Percentiles rank a stretch among this genome's conserved stretches.
These are phyloP conservation scores for Euleptes europaea DNA, from an alignment of 2,113 vertebrate species.

Conservation along the genomic window DNA sequence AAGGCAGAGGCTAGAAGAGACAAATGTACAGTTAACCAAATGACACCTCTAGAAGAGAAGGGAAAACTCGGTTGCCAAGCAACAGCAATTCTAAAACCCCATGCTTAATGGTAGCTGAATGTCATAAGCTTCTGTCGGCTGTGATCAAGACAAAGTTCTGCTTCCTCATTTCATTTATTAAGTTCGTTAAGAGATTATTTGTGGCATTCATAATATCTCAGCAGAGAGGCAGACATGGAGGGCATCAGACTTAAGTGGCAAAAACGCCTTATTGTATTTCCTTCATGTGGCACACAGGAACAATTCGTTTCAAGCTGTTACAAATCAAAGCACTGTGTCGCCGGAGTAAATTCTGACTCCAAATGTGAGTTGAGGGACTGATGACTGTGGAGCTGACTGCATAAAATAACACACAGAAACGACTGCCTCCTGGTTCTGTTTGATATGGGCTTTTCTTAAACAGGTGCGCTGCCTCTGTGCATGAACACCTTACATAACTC, in stretches of 20 bases:
- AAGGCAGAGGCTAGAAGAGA: slow-evolving; percentile 27
- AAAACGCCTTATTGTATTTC: neutral
- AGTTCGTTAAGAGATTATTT: neutral
- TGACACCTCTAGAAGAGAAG: slow-evolving; percentile 46
- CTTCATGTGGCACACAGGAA: neutral
- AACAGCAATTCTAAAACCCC: slow-evolving; percentile 52
- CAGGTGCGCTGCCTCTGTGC: neutral
- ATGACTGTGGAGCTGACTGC: neutral
- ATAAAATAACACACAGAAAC: neutral
- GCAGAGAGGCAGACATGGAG: neutral
- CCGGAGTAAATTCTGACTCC: neutral
- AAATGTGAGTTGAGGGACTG: neutral
- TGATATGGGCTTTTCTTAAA: slow-evolving; percentile 3
- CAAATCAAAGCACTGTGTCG: rapidly evolving
- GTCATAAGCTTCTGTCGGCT: slow-evolving; percentile 71
- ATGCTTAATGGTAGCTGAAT: slow-evolving; percentile 10
- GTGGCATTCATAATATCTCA: neutral
- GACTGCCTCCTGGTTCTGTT: neutral
- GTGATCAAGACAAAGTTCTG: neutral
- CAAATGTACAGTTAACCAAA: slow-evolving; percentile 53
- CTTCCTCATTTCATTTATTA: neutral
- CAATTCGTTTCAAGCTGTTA: neutral
- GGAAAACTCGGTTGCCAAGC: slow-evolving; percentile 60
- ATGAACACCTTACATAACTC: neutral
- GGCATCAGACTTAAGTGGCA: neutral